Conservation (phyloP, 64 coral and sea anemone genomes). For the Pocillopora damicornis region DNA sequence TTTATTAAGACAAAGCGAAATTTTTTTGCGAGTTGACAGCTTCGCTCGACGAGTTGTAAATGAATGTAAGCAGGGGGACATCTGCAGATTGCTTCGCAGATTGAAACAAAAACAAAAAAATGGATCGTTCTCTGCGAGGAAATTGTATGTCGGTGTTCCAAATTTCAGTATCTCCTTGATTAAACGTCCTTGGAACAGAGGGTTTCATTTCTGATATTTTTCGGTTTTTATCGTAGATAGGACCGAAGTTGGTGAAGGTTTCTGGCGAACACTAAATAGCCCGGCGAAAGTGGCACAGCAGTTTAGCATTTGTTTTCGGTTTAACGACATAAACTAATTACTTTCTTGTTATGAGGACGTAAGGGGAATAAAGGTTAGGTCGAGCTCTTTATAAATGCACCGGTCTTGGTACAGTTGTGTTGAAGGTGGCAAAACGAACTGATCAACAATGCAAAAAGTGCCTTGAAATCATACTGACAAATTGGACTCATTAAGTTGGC, state of each 20-base stretch:
- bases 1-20: conserved; percentile 10
- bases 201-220: not conserved
- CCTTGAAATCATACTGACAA: conserved; percentile 42
- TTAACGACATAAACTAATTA: conserved; percentile 57
- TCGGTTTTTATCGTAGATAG: not conserved
- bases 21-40: conserved; percentile 19
- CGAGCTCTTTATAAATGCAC: conserved; percentile 15
- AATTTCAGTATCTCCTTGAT: not conserved
- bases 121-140: not conserved
- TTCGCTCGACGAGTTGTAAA: conserved; percentile 34
- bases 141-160: not conserved
- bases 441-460: conserved; percentile 24
- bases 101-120: not conserved
- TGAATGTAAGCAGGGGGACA: conserved; percentile 22
- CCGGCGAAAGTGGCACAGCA: not conserved
- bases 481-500: conserved; percentile 35
- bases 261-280: not conserved
- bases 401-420: not conserved
- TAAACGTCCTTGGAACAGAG: not conserved
- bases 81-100: conserved; percentile 14
- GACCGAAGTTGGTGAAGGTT: not conserved
- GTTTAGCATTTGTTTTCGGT: conserved; percentile 23
- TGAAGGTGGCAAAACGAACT: conserved; percentile 24
- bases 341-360: conserved; percentile 8
- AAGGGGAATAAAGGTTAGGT: not conserved